Evolutionary conservation across 2,888 invertebrate species (phyloP), one percentile per base, ranked within the genome.

Genomic region (Eledona agricola): DNA sequence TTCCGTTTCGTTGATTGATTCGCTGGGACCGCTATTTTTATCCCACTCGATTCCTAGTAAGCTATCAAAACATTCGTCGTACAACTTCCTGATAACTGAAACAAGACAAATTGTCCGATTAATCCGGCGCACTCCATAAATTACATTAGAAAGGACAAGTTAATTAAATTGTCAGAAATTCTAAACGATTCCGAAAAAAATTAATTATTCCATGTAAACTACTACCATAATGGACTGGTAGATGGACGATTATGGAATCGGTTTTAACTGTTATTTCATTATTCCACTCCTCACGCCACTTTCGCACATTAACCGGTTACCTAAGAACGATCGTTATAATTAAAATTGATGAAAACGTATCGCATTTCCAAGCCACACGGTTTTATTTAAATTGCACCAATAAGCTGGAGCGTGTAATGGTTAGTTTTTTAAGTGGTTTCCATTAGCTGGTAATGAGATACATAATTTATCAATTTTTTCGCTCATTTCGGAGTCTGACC

Each of bases 141-240:
- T 45, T 19, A 45, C 17, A 7, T 22, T 28, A 28, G 32, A 40
- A 40, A 15, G 7, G 40, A 45, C 32, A 45, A 45, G 16, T 45
- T 45, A 45, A 45, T 45, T 45, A 45, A 45, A 45, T 45, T 43
- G 43, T 43, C 43, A 42, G 38, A 26, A 42, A 12, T 10, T 7
- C 22, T 26, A 25, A 16, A 25, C 12, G 22, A 6, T n/a, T 37
- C n/a, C n/a, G n/a, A 9, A 40, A 40, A 40, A 40, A 40, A 40
- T 25, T 40, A 40, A 40, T 40, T 40, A 40, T 11, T 20, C 12
- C 25, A 37, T 15, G 15, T 23, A 23, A 23, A 34, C 19, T 10
- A 34, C 11, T 10, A 16, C 17, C n/a, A n/a, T n/a, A n/a, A n/a
- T 4, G 16, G 16, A 12, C 7, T 26, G 9, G 11, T 2, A 12